Percentiles rank a stretch among this genome's conserved stretches.
Evolutionary conservation across 2,797 vertebrate genomes (phyloP).

Genomic region (Caiman crocodilus): DNA sequence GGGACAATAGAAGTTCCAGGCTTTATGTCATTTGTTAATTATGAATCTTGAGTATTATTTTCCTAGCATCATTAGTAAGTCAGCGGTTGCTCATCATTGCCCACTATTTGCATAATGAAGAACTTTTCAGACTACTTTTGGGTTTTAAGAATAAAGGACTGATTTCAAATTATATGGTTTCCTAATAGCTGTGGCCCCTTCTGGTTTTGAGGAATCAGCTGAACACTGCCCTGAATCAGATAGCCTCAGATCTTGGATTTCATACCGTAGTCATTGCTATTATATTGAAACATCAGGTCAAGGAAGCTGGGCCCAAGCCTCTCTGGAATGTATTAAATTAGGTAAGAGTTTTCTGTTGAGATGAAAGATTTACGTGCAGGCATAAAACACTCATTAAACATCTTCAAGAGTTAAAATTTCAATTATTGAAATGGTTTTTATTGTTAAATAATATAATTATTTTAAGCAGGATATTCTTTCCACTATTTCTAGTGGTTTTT

Average conservation of each 20-base stretch:
- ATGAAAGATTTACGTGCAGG: not conserved
- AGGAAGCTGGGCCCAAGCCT: slow-evolving; percentile 88
- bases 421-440: no score
- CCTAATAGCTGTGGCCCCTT: slow-evolving; percentile 84
- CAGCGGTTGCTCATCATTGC: not conserved
- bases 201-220: slow-evolving; percentile 88
- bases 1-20: not conserved
- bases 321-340: slow-evolving; percentile 86
- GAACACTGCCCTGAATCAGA: slow-evolving; percentile 88
- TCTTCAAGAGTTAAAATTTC: no score
- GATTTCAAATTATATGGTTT: not conserved
- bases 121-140: no score
- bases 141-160: not conserved
- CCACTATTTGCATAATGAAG: not conserved
- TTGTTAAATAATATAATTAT: no score
- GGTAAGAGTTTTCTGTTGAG: slow-evolving; percentile 79
- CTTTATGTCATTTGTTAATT: not conserved
- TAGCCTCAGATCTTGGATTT: slow-evolving; percentile 84
- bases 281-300: slow-evolving; percentile 77
- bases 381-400: not conserved
- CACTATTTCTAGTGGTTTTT: no score
- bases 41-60: not conserved
- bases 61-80: not conserved
- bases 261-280: slow-evolving; percentile 91
- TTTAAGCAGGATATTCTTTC: no score